Conservation (phyloP, 2,797 vertebrate species). For the Lutjanus argentimaculatus region DNA sequence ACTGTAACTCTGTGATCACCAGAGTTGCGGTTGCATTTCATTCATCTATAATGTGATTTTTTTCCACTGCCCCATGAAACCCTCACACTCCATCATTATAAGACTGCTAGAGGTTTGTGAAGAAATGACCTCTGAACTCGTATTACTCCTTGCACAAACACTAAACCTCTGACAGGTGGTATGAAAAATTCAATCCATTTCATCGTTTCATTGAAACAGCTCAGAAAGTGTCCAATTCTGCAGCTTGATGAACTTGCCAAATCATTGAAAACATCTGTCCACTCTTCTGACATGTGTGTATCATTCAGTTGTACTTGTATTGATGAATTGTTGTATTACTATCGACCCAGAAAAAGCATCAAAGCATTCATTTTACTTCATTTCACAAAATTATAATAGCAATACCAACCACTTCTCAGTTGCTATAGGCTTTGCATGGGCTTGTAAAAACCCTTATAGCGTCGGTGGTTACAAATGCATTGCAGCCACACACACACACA, state of each 20-base stretch:
- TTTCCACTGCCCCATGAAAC: not conserved
- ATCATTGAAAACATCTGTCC: slow-evolving; percentile 30
- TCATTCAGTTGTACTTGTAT: slow-evolving; percentile 31
- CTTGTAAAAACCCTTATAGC: slow-evolving; percentile 56
- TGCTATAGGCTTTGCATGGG: slow-evolving; percentile 73
- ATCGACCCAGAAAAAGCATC: slow-evolving; percentile 11
- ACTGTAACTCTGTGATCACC: not conserved
- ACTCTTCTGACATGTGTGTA: slow-evolving; percentile 22
- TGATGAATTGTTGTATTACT: slow-evolving; percentile 7
- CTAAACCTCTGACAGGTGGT: not conserved
- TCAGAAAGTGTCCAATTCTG: slow-evolving; percentile 22
- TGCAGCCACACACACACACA: slow-evolving; percentile 15
- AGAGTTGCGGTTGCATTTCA: not conserved
- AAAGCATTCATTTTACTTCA: not conserved
- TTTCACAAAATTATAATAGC: slow-evolving; percentile 45
- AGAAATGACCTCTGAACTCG: not conserved
- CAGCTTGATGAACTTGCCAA: slow-evolving; percentile 54
- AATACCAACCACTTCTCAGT: slow-evolving; percentile 63
- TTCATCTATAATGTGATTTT: not conserved
- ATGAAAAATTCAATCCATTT: not conserved
- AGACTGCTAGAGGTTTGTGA: not conserved
- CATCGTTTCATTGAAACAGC: slow-evolving; percentile 11
- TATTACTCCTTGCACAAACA: slow-evolving; percentile 16
- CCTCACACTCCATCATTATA: not conserved
- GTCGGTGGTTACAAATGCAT: slow-evolving; percentile 50